Evolutionary conservation across 2,888 invertebrate species (phyloP).

Genomic region (Erebia aethiops): DNA sequence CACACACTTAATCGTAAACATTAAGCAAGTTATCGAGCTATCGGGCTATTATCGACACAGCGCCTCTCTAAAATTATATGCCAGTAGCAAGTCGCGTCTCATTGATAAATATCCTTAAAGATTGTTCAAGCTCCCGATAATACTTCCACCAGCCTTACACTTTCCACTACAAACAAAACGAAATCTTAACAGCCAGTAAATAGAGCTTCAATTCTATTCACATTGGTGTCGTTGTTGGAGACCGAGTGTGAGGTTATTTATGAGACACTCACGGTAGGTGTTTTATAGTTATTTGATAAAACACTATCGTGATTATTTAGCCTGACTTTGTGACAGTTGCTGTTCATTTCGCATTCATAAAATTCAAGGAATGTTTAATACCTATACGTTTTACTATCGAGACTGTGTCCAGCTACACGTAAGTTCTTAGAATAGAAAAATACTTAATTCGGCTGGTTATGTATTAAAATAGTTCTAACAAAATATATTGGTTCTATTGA

Average conservation of each 20-base stretch:
- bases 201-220: conserved; percentile 48
- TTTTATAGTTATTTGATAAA: conserved; percentile 82
- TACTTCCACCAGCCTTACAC: conserved; percentile 72
- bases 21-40: conserved; percentile 20
- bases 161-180: conserved; percentile 46
- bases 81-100: conserved; percentile 81
- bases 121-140: conserved; percentile 79
- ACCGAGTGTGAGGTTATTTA: conserved; percentile 70
- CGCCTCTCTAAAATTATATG: conserved; percentile 63
- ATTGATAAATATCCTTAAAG: conserved; percentile 82
- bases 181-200: conserved; percentile 41
- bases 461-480: background rate
- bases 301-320: conserved; percentile 80
- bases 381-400: conserved; percentile 33
- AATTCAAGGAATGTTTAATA: conserved; percentile 45
- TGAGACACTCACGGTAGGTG: conserved; percentile 71
- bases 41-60: conserved; percentile 34
- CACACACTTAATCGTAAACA: conserved; percentile 22
- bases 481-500: background rate
- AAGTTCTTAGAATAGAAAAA: background rate
- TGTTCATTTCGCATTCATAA: conserved; percentile 70
- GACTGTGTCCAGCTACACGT: conserved; percentile 48
- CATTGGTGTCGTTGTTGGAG: conserved; percentile 45
- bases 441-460: background rate
- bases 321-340: conserved; percentile 68